A percentile compares a stretch with the other conserved stretches of the same genome.
Evolutionary conservation across 2,888 invertebrate genomes (phyloP).

Genomic region (Callyntrura guangdongensis): DNA sequence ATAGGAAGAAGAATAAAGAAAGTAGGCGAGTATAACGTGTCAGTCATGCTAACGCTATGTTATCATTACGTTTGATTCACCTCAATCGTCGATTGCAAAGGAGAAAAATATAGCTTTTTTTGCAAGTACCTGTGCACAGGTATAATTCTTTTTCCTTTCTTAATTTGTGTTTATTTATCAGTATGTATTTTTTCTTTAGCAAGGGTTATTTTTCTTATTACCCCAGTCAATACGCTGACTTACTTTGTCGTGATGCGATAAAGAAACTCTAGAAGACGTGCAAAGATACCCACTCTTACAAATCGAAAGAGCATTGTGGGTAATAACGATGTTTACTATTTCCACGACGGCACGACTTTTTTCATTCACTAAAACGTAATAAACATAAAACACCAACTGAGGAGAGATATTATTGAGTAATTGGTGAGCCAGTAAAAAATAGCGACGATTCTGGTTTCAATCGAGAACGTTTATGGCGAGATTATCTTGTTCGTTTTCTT

Average conservation of each 20-base stretch:
- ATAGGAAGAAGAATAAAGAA: neutral
- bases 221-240: conserved; percentile 7
- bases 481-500: neutral
- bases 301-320: neutral
- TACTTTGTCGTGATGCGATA: conserved; percentile 20
- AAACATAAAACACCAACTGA: conserved; percentile 38
- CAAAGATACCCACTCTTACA: neutral
- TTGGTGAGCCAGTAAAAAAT: conserved; percentile 2
- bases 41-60: conserved; percentile 34
- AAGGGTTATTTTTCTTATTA: conserved; percentile 42
- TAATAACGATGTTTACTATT: conserved; percentile 2
- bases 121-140: neutral
- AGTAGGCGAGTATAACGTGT: conserved; percentile 40
- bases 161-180: conserved; percentile 44
- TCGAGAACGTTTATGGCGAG: neutral
- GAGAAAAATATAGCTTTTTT: neutral
- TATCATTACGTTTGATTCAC: neutral
- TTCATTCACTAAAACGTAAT: conserved; percentile 22
- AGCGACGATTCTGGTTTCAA: conserved; percentile 8
- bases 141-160: neutral
- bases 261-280: conserved; percentile 30
- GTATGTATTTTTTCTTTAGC: conserved; percentile 22
- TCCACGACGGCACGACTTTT: conserved; percentile 50
- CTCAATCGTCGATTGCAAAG: neutral
- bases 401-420: conserved; percentile 45